Evolutionary conservation across 2,113 vertebrate genomes (phyloP).

Genomic region (Cynopterus brachyotis): DNA sequence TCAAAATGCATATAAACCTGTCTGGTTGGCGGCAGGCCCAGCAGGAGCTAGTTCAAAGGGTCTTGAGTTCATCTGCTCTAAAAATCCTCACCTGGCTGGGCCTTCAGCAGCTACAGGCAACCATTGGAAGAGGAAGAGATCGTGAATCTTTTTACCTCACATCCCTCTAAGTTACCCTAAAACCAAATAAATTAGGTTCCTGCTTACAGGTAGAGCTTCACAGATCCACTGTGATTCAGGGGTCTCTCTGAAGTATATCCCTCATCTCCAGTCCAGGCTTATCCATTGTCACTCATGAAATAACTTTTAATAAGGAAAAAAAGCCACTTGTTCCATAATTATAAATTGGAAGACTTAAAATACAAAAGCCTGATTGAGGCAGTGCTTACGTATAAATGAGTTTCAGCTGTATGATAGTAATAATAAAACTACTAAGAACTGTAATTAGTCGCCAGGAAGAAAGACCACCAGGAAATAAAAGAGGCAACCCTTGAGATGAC

Average conservation of each 20-base stretch:
- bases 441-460: neutral
- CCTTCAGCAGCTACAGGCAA: neutral
- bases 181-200: neutral
- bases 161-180: neutral
- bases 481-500: neutral
- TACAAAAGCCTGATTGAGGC: neutral
- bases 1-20: neutral
- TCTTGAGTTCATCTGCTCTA: neutral
- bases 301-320: neutral
- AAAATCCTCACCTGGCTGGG: fast-evolving
- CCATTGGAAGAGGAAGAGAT: neutral
- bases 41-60: neutral
- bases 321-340: neutral
- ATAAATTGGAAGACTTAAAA: neutral
- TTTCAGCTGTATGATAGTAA: neutral
- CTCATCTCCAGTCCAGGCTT: neutral
- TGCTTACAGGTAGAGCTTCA: neutral
- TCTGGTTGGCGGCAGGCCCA: neutral
- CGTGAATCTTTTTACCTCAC: neutral
- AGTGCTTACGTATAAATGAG: neutral
- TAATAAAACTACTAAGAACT: neutral
- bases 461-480: neutral
- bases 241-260: neutral
- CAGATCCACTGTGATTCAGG: neutral
- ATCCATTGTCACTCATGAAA: neutral